Evolutionary conservation across 2,888 invertebrate species (phyloP).

Genomic region (Eupithecia centaureata): DNA sequence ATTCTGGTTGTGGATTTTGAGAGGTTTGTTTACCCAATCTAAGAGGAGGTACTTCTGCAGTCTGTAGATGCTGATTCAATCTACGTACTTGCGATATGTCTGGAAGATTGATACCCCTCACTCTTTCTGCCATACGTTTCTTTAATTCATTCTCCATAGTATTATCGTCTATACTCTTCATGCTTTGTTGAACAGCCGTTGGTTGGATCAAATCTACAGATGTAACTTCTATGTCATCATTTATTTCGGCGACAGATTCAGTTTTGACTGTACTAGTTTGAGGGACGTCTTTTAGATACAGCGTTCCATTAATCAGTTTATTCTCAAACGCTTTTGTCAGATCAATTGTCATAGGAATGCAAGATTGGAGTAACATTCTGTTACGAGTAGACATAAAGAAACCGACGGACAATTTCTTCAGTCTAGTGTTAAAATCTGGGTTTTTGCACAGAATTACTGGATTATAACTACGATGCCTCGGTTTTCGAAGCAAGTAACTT

Average conservation of each 20-base stretch:
- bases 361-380: constrained; percentile 59
- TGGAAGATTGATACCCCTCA: constrained; percentile 64
- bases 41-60: constrained; percentile 70
- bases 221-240: constrained; percentile 21
- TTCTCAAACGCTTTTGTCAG: constrained; percentile 69
- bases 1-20: background rate
- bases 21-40: constrained; percentile 40
- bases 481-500: constrained; percentile 68
- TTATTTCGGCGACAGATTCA: constrained; percentile 11
- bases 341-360: constrained; percentile 73
- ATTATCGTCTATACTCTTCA: constrained; percentile 50
- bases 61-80: constrained; percentile 66
- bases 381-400: constrained; percentile 67
- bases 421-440: constrained; percentile 75
- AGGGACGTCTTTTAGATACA: constrained; percentile 48
- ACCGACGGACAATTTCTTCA: constrained; percentile 66
- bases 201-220: constrained; percentile 52
- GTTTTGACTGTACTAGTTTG: constrained; percentile 8
- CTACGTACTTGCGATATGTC: constrained; percentile 64
- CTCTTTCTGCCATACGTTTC: constrained; percentile 52
- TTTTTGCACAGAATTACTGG: constrained; percentile 73
- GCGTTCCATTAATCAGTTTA: constrained; percentile 62
- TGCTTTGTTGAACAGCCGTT: constrained; percentile 60
- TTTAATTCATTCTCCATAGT: constrained; percentile 36
- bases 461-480: constrained; percentile 63